Percentiles rank a stretch among this genome's conserved stretches.
phyloP scores from a whole-genome alignment of 2,888 invertebrate species.

The Andrena trimmerana region DNA sequence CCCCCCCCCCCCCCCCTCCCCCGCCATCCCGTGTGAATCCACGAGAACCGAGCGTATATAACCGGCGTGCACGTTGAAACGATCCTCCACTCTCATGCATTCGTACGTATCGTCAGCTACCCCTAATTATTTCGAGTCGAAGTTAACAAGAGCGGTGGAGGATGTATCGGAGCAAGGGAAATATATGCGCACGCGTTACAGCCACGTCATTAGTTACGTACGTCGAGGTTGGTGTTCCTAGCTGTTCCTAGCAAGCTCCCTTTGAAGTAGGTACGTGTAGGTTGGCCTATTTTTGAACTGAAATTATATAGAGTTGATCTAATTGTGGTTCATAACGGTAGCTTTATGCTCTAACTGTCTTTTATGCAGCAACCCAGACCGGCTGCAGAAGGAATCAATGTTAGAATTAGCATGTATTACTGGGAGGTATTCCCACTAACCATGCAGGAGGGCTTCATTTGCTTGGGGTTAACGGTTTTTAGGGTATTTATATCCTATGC shows the following conservation, averaged over 20 bases:
- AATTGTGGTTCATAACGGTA: neutral
- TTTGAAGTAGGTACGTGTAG: neutral
- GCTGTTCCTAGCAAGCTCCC: neutral
- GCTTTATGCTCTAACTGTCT: neutral
- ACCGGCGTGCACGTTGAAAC: constrained; percentile 49
- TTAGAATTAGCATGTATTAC: too few species aligned
- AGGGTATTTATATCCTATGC: too few species aligned
- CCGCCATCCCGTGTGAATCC: neutral
- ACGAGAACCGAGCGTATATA: constrained; percentile 23
- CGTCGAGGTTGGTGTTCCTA: neutral
- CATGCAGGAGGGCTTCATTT: too few species aligned
- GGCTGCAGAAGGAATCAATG: neutral
- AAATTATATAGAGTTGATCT: neutral
- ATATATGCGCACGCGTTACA: constrained; percentile 26
- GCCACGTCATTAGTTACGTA: constrained; percentile 26
- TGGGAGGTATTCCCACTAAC: too few species aligned
- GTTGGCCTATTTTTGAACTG: neutral
- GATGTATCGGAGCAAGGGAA: constrained; percentile 27
- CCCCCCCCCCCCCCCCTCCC: neutral
- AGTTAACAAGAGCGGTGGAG: constrained; percentile 74
- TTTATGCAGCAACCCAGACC: neutral
- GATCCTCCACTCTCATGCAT: constrained; percentile 47
- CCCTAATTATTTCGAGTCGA: constrained; percentile 80
- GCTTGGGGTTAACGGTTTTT: too few species aligned
- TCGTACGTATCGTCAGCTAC: constrained; percentile 67